Evolutionary conservation across 1,140 invertebrate species (phyloP), one percentile per base, ranked within the genome.

Genomic region (Bacillus rossius): DNA sequence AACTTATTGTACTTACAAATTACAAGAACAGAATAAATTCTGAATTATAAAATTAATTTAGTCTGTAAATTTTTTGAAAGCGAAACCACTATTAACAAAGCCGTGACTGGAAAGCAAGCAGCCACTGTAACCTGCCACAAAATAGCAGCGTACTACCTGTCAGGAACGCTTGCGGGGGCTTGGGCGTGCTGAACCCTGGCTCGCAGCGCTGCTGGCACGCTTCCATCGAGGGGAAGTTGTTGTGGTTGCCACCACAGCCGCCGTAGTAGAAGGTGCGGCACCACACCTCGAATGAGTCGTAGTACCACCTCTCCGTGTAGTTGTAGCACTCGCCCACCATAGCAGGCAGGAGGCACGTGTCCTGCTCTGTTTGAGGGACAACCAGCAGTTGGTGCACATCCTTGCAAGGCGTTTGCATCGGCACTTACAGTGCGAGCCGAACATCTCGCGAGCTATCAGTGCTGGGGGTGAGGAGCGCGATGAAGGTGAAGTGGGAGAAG

Each of bases 211-310:
- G 72, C 62, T 79, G 64, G 64, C 91, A 93, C 42, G 84, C 84
- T 22, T 81, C 70, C 67, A 86, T 76, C 7, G 77, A 78, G n/a
- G 70, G 53, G 68, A 91, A 94, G 65, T 91, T 91, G 69, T 94
- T 94, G 45, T 77, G 77, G 69, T 93, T 93, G 4, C 89, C 90
- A 17, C 82, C 84, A 65, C 89, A 93, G 4, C 91, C 89, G 8
- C 87, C 86, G 67, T 90, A 95, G 57, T 86, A 85, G 69, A 94
- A 95, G 61, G 83, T 81, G 61, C 81, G 75, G 68, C 92, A 95
- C 23, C 75, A 69, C 43, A 81, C 77, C 14, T 84, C 78, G 64
- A 79, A 81, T 0, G 84, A 84, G 71, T 98, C 89, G 73, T 84
- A 97, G 75, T 89, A 94, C 87, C 89, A 98, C 45, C 84, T 79